Percentiles rank a stretch among this genome's conserved stretches.
Conservation (phyloP, 2,113 vertebrate genomes). For the Gymnobelideus leadbeateri region DNA sequence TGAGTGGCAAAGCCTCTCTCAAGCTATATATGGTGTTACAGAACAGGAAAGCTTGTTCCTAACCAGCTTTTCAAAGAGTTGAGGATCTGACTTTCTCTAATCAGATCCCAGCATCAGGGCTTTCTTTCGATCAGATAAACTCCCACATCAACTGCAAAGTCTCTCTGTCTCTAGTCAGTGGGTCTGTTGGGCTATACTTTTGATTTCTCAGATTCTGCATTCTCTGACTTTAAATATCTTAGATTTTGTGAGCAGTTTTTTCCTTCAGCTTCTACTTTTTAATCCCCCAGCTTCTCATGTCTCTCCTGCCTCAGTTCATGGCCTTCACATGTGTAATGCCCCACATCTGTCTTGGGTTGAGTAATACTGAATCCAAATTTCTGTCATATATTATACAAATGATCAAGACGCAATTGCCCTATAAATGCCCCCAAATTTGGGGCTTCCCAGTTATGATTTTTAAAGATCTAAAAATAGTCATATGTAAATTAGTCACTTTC, state of each 20-base stretch:
- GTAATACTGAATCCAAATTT: background rate
- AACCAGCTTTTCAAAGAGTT: background rate
- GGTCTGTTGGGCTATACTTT: background rate
- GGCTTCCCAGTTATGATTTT: background rate
- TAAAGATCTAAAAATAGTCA: background rate
- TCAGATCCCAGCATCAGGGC: background rate
- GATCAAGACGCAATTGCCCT: background rate
- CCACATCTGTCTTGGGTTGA: background rate
- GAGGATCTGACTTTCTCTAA: background rate
- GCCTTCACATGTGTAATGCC: background rate
- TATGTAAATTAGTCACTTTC: background rate
- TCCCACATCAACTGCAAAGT: background rate
- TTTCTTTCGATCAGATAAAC: background rate
- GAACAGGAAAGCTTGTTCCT: background rate
- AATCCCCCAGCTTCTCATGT: background rate
- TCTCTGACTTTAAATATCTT: background rate
- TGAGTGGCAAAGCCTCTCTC: background rate
- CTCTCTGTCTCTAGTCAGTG: background rate
- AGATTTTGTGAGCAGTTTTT: background rate
- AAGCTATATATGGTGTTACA: background rate
- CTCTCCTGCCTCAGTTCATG: background rate
- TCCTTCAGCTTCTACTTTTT: background rate
- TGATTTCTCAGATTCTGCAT: background rate
- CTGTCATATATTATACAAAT: background rate
- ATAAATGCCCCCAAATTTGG: background rate